Conservation (phyloP, 2,797 vertebrate species). For the Coregonus suidteri region DNA sequence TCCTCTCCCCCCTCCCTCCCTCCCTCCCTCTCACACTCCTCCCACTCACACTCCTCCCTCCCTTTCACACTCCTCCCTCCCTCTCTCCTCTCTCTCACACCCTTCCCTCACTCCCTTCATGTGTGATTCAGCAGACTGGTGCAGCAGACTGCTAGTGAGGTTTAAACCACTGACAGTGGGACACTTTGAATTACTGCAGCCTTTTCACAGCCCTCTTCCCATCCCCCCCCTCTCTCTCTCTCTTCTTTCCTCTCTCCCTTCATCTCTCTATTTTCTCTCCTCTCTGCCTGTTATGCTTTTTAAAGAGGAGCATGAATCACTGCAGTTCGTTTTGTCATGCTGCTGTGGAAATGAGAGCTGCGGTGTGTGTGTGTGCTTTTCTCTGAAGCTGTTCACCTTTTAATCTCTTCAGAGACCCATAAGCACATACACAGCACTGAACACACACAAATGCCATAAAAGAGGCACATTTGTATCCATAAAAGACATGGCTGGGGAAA, state of each 20-base stretch:
- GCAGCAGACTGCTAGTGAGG: constrained; percentile 17
- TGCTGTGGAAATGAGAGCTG: not conserved
- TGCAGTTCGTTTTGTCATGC: not conserved
- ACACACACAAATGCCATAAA: not conserved
- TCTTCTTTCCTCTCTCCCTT: not conserved
- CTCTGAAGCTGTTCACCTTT: not conserved
- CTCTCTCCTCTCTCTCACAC: no score
- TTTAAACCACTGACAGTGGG: constrained; percentile 28
- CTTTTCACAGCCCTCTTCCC: not conserved
- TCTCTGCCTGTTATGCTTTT: not conserved
- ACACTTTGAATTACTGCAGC: constrained; percentile 35
- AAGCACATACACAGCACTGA: not conserved
- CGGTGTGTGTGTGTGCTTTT: constrained; percentile 4
- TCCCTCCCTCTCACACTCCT: no score
- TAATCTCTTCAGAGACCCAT: not conserved
- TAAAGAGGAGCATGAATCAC: not conserved
- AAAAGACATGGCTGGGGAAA: not conserved
- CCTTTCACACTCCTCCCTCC: no score
- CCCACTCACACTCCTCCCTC: no score
- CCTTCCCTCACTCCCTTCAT: not conserved
- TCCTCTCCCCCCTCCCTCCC: no score
- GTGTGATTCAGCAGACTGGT: constrained; percentile 20
- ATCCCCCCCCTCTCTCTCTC: not conserved
- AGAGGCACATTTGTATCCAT: not conserved
- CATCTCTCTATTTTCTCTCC: not conserved